These are phyloP conservation scores for Pan paniscus DNA, from an alignment of 2,113 vertebrate genomes.

Conservation along the genomic window DNA sequence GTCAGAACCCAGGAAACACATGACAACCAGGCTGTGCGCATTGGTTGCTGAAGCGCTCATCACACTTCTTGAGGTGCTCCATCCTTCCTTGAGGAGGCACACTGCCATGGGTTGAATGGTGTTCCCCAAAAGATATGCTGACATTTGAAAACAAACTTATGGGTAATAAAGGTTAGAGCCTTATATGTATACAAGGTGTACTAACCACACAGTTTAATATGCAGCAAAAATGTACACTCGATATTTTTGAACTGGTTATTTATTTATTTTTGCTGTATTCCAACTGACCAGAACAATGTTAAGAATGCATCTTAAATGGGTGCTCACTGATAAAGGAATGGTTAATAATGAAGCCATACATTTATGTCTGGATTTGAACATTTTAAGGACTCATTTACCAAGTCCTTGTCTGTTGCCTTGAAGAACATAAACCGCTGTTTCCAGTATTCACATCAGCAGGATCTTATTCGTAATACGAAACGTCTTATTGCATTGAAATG, in stretches of 20 bases:
- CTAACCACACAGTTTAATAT: constrained; percentile 49
- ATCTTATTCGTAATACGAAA: constrained; percentile 54
- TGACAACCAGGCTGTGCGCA: no score
- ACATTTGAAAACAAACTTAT: constrained; percentile 29
- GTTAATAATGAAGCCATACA: constrained; percentile 55
- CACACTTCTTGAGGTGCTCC: accelerated
- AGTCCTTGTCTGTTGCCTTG: constrained; percentile 39
- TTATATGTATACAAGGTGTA: not conserved
- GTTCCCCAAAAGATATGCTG: not conserved
- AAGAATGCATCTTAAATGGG: constrained; percentile 42
- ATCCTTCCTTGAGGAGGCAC: not conserved
- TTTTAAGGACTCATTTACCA: constrained; percentile 59
- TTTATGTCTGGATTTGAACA: constrained; percentile 44
- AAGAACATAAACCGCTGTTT: constrained; percentile 48
- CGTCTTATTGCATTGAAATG: not conserved
- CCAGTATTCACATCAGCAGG: not conserved
- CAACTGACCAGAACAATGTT: constrained; percentile 53
- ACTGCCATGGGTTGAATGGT: not conserved
- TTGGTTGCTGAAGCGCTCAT: accelerated
- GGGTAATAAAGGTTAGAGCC: not conserved
- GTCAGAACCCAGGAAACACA: not conserved
- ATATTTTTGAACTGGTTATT: constrained; percentile 52
- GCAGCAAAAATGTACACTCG: constrained; percentile 47
- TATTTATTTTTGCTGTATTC: constrained; percentile 7
- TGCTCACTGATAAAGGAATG: constrained; percentile 13